phyloP scores from a whole-genome alignment of 2,888 invertebrate genomes.

The Coelinius sp. region DNA sequence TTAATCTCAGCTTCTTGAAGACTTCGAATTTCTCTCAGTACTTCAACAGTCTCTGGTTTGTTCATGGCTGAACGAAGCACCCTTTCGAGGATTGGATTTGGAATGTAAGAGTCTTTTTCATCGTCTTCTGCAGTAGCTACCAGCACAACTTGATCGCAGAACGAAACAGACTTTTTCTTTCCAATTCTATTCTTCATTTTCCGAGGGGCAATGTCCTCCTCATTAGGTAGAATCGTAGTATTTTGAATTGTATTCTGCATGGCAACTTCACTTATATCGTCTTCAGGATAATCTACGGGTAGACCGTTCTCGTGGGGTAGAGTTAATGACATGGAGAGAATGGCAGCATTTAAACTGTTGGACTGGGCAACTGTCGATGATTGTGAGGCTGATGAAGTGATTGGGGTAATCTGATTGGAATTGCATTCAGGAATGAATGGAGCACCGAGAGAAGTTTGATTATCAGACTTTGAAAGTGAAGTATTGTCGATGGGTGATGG shows the following conservation, averaged over 20 bases:
- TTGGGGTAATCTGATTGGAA: slow-evolving; percentile 56
- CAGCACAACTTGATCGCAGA: slow-evolving; percentile 93
- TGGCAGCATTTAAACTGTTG: slow-evolving; percentile 62
- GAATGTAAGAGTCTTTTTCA: slow-evolving; percentile 91
- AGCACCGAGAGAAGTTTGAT: slow-evolving; percentile 42
- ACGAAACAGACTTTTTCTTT: slow-evolving; percentile 92
- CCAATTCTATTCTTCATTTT: slow-evolving; percentile 73
- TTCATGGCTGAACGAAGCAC: slow-evolving; percentile 87
- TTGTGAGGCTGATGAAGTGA: slow-evolving; percentile 41
- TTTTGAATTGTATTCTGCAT: slow-evolving; percentile 69
- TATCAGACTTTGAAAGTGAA: slow-evolving; percentile 43
- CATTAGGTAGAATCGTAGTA: slow-evolving; percentile 65
- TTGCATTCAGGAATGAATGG: slow-evolving; percentile 55
- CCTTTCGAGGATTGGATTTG: slow-evolving; percentile 90
- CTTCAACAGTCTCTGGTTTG: slow-evolving; percentile 77
- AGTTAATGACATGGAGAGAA: slow-evolving; percentile 67
- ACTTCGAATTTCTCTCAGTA: slow-evolving; percentile 72
- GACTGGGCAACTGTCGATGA: slow-evolving; percentile 42
- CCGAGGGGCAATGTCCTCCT: slow-evolving; percentile 69
- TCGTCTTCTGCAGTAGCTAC: slow-evolving; percentile 95
- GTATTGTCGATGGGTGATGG: slow-evolving; percentile 40
- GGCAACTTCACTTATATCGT: slow-evolving; percentile 68
- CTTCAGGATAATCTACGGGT: slow-evolving; percentile 66
- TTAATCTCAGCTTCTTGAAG: slow-evolving; percentile 70
- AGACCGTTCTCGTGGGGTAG: slow-evolving; percentile 73